Evolutionary conservation across 2,797 vertebrate species (phyloP).

Genomic region (Huso huso): DNA sequence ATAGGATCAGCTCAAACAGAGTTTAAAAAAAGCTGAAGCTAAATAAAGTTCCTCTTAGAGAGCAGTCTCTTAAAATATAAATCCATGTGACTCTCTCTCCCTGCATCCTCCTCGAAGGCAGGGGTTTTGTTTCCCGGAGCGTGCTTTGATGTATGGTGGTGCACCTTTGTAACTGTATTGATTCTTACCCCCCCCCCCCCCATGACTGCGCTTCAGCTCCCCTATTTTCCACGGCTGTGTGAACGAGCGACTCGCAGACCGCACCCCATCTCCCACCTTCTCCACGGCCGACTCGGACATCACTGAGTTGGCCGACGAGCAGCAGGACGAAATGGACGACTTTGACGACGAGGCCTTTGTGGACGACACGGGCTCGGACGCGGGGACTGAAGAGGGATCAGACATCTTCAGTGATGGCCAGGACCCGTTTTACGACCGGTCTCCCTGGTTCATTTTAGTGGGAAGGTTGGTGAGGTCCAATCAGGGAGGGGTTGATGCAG

Average conservation of each 20-base stretch:
- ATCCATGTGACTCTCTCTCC: background rate
- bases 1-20: too few species aligned
- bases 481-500: constrained; percentile 39
- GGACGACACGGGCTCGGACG: constrained; percentile 95
- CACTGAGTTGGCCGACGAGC: constrained; percentile 95
- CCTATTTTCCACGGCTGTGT: constrained; percentile 98
- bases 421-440: constrained; percentile 98
- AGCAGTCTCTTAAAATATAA: background rate
- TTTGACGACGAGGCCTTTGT: constrained; percentile 92
- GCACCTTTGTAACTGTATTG: background rate
- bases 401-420: constrained; percentile 97
- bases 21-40: too few species aligned
- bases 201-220: constrained; percentile 70
- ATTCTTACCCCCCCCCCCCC: constrained; percentile 35
- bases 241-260: constrained; percentile 91
- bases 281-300: constrained; percentile 97
- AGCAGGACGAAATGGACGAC: constrained; percentile 96
- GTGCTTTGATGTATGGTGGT: too few species aligned
- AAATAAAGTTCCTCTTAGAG: too few species aligned
- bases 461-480: constrained; percentile 94
- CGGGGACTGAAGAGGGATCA: constrained; percentile 92
- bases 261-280: constrained; percentile 97
- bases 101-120: background rate
- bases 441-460: constrained; percentile 99
- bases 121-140: too few species aligned